Base-by-base conservation (phyloP, 1,140 invertebrate genomes). In the Coelopa frigida region DNA sequence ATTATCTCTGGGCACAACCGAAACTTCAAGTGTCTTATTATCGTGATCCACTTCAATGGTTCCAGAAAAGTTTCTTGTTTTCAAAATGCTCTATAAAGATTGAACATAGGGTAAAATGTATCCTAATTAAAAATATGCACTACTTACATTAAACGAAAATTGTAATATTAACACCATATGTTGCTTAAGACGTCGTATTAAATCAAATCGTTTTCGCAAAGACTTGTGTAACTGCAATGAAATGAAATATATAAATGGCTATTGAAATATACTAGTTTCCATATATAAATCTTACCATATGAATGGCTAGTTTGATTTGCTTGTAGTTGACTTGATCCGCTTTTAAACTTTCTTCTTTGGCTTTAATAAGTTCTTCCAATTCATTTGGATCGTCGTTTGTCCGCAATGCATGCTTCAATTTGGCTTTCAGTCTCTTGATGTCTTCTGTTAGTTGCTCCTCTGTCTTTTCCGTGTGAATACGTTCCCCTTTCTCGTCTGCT, bases 41-140 rank as follows among this genome's bases (percentile, higher is more conserved):
- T 62, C 64, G 52, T 82, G 74, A 66, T 84, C 73, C 17, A 87
- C 80, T 5, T 75, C 70, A 46, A 87, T 71, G 24, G 56, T 61
- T 11, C 82, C 83, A 70, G 81, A 50, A 47, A 70, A 66, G 29
- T 58, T 29, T 0, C 66, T 61, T 38, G 59, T 37, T 24, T 27
- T 27, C 10, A 53, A 20, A 14, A 57, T 40, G 15, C 41, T 46
- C 35, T 53, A 33, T 22, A 36, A 15, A 5, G 15, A n/a, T 4
- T 23, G 17, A 18, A 31, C 38, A 17, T 15, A 7, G 27, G 31
- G 32, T 22, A 14, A 32, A 32, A 1, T 45, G 5, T 15, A 11
- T n/a, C n/a, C n/a, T 29, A 10, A 21, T n/a, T 6, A 29, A n/a
- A 15, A 17, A 8, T 53, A 58, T 54, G 45, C 58, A 40, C 55